Evolutionary conservation across 2,888 invertebrate genomes (phyloP).

Genomic region (Limulus polyphemus): DNA sequence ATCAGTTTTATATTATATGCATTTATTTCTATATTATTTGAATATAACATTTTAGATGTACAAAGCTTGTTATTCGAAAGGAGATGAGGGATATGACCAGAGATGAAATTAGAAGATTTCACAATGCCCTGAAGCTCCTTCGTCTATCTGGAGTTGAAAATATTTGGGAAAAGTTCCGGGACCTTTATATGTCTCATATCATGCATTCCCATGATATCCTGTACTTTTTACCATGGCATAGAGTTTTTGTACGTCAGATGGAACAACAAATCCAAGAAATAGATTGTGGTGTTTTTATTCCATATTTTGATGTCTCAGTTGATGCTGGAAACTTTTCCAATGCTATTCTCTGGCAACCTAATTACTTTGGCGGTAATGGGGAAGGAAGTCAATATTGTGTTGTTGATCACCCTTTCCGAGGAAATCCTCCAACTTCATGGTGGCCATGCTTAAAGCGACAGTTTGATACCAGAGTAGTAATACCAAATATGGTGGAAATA

Average conservation of each 20-base stretch:
- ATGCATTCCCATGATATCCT: conserved; percentile 30
- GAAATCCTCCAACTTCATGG: conserved; percentile 30
- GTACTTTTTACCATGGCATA: conserved; percentile 34
- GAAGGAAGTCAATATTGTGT: conserved; percentile 30
- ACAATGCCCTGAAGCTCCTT: conserved; percentile 30
- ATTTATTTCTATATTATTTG: too few relatives aligned
- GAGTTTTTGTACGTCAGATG: conserved; percentile 32
- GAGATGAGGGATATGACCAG: conserved; percentile 33
- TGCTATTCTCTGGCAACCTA: conserved; percentile 33
- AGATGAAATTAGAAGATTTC: conserved; percentile 31
- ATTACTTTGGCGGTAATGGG: conserved; percentile 35
- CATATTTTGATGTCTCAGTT: conserved; percentile 36
- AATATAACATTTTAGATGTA: too few relatives aligned
- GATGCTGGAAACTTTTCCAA: conserved; percentile 32
- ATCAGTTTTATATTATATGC: too few relatives aligned
- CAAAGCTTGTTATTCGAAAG: conserved; percentile 23
- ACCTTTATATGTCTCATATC: conserved; percentile 30
- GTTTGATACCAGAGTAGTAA: conserved; percentile 30
- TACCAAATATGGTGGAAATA: conserved; percentile 33
- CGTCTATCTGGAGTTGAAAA: conserved; percentile 28
- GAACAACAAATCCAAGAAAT: conserved; percentile 32
- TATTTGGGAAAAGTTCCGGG: conserved; percentile 32
- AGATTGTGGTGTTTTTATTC: conserved; percentile 34
- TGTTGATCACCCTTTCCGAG: conserved; percentile 32
- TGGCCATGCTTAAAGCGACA: conserved; percentile 33